These are phyloP conservation scores for Drosophila aldrichi DNA, from an alignment of 2,888 invertebrate genomes.

Conservation along the genomic window DNA sequence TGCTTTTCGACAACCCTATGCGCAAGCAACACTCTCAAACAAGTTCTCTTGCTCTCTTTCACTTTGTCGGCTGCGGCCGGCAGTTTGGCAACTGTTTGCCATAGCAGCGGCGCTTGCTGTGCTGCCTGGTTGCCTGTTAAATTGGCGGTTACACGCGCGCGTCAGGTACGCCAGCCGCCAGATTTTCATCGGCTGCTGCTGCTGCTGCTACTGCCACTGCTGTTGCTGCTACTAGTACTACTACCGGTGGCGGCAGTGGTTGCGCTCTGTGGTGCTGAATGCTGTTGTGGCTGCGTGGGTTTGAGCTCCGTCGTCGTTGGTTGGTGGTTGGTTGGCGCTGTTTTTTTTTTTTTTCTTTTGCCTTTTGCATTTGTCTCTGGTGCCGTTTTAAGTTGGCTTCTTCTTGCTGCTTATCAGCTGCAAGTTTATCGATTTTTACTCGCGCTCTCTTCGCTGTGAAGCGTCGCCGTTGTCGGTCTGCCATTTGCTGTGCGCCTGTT, in stretches of 20 bases:
- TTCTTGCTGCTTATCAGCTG: slow-evolving; percentile 43
- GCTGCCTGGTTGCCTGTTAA: slow-evolving; percentile 82
- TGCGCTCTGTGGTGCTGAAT: slow-evolving; percentile 8
- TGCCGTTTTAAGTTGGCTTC: slow-evolving; percentile 12
- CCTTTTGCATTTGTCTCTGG: slow-evolving; percentile 20
- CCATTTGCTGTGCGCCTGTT: slow-evolving; percentile 81
- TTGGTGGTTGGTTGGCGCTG: slow-evolving; percentile 18
- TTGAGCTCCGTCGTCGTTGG: slow-evolving; percentile 16
- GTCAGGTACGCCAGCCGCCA: slow-evolving; percentile 62
- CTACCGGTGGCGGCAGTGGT: slow-evolving; percentile 22
- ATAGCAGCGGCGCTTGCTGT: slow-evolving; percentile 58
- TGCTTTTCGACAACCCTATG: slow-evolving; percentile 29
- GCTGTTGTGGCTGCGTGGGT: slow-evolving; percentile 30
- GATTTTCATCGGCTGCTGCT: slow-evolving; percentile 28
- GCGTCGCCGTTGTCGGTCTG: slow-evolving; percentile 41
- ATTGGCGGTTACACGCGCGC: slow-evolving; percentile 84
- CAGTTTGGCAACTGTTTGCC: slow-evolving; percentile 27
- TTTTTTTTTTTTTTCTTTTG: background rate
- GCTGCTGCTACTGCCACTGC: background rate
- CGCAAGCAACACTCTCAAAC: slow-evolving; percentile 6
- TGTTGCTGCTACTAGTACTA: background rate
- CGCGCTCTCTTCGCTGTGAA: slow-evolving; percentile 24
- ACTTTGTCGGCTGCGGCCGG: slow-evolving; percentile 21
- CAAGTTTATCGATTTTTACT: slow-evolving; percentile 61
- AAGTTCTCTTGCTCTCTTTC: background rate